Conservation (phyloP, 2,113 vertebrate genomes). For the Charina bottae region DNA sequence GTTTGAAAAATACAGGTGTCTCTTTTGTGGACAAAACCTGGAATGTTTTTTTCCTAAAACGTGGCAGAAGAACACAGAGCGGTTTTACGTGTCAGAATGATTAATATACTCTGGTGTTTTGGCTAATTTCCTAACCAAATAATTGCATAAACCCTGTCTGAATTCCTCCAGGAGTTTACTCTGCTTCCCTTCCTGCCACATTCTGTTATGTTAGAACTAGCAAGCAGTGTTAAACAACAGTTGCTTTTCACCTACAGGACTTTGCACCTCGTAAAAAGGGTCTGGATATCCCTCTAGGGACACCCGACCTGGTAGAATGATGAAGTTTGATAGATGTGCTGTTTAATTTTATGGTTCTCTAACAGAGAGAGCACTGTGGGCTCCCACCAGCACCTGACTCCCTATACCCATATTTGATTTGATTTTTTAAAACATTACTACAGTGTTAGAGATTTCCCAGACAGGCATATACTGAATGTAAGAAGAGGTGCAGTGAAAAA, state of each 20-base stretch:
- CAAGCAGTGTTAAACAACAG: neutral
- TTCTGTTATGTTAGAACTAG: neutral
- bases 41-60: conserved; percentile 16
- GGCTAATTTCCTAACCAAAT: neutral
- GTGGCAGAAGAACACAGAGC: neutral
- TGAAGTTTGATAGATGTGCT: neutral
- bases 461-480: neutral
- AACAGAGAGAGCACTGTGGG: neutral
- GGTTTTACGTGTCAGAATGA: neutral
- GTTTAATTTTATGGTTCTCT: neutral
- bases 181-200: neutral
- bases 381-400: neutral
- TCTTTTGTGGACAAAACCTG: neutral
- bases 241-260: neutral
- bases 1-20: conserved; percentile 4
- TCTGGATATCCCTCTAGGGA: neutral
- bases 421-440: neutral
- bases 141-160: neutral
- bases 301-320: neutral
- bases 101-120: neutral
- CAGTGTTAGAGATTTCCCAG: neutral
- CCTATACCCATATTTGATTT: neutral
- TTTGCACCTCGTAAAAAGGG: neutral
- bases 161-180: neutral
- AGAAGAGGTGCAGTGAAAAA: neutral